phyloP scores from a whole-genome alignment of 1,140 invertebrate species.

The Linepithema humile region DNA sequence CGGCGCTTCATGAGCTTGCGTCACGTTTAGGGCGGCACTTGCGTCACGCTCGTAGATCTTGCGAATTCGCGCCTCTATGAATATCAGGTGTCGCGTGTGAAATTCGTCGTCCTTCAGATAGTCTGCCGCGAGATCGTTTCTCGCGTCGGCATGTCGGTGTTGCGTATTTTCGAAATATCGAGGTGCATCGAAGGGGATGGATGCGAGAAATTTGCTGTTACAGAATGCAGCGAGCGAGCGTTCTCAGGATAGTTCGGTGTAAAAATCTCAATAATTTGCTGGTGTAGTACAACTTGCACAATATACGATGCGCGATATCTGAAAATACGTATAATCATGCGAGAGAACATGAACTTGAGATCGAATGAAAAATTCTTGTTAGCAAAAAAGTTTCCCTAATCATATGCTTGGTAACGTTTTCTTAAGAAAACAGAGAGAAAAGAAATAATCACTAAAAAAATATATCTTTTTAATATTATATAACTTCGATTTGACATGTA shows the following conservation, averaged over 20 bases:
- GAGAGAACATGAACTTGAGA: neutral
- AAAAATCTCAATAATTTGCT: slow-evolving; percentile 57
- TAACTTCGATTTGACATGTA: no score
- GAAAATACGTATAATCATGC: slow-evolving; percentile 15
- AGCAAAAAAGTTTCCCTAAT: slow-evolving; percentile 14
- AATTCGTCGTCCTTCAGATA: slow-evolving; percentile 29
- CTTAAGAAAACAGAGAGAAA: neutral
- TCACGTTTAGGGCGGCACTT: slow-evolving; percentile 23
- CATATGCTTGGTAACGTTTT: neutral
- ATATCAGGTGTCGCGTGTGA: slow-evolving; percentile 47
- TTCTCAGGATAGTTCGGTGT: slow-evolving; percentile 51
- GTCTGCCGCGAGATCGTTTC: slow-evolving; percentile 37
- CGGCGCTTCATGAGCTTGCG: neutral
- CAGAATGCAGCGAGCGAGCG: slow-evolving; percentile 32
- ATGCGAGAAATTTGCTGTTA: slow-evolving; percentile 46
- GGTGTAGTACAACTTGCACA: neutral
- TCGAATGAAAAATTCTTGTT: slow-evolving; percentile 22
- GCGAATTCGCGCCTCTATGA: slow-evolving; percentile 21
- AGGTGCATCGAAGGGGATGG: slow-evolving; percentile 19
- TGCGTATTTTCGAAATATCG: slow-evolving; percentile 54
- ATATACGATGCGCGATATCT: slow-evolving; percentile 12
- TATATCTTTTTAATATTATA: no score
- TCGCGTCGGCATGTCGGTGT: slow-evolving; percentile 24
- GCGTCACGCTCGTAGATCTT: slow-evolving; percentile 37
- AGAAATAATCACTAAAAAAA: no score